Evolutionary conservation across 2,797 vertebrate species (phyloP).

Genomic region (Gadopsis bispinosus): DNA sequence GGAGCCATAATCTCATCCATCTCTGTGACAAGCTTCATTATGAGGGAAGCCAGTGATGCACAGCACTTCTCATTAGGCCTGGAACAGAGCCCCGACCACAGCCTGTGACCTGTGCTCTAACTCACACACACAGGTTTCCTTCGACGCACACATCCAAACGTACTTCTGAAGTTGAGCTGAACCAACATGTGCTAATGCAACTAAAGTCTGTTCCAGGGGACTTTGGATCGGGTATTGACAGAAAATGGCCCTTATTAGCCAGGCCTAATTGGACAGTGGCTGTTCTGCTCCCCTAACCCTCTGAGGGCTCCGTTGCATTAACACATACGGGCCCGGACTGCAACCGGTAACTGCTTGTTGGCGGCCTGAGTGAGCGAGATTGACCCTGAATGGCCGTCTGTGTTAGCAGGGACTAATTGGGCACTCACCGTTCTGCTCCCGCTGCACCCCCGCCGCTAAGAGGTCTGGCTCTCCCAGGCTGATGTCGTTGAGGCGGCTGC

Average conservation of each 20-base stretch:
- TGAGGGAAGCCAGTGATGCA: constrained; percentile 83
- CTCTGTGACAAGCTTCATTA: constrained; percentile 89
- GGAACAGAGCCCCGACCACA: constrained; percentile 78
- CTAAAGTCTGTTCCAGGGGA: constrained; percentile 56
- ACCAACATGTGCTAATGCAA: constrained; percentile 61
- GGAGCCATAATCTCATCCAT: constrained; percentile 87
- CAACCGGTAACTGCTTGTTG: constrained; percentile 55
- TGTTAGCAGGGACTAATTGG: constrained; percentile 78
- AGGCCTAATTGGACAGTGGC: constrained; percentile 74
- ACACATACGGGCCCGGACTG: constrained; percentile 55
- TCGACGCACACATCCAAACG: constrained; percentile 33
- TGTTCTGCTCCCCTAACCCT: constrained; percentile 67
- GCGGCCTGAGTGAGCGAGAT: constrained; percentile 60
- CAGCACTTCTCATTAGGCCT: constrained; percentile 85
- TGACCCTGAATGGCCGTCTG: constrained; percentile 75
- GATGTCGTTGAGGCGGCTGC: constrained; percentile 96
- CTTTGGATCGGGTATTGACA: constrained; percentile 69
- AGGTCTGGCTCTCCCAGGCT: constrained; percentile 98
- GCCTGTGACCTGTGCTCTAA: constrained; percentile 79
- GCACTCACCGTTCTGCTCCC: constrained; percentile 95
- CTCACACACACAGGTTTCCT: constrained; percentile 40
- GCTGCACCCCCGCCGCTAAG: constrained; percentile 96
- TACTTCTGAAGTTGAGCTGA: constrained; percentile 58
- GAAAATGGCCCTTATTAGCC: constrained; percentile 69
- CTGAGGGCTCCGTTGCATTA: constrained; percentile 64